These are phyloP conservation scores for Sebastes schlegelii DNA, from an alignment of 2,113 vertebrate species.

Conservation along the genomic window DNA sequence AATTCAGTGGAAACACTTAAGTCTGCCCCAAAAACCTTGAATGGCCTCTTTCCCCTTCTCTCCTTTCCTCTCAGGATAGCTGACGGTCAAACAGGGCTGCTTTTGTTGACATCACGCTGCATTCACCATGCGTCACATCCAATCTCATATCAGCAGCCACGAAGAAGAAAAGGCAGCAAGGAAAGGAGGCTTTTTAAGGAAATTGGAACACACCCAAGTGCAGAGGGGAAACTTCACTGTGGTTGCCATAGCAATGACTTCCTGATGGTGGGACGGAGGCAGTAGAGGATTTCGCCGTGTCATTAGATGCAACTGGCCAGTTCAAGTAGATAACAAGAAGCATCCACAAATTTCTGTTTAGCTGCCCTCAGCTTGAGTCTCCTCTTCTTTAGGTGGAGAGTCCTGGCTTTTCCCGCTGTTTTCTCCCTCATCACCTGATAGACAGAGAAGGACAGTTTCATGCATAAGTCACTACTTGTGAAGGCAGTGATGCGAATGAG, in stretches of 20 bases:
- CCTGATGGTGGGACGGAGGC: slow-evolving; percentile 10
- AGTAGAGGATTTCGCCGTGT: slow-evolving; percentile 21
- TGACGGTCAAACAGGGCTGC: background rate
- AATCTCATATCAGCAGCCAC: slow-evolving; percentile 9
- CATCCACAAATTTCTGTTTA: slow-evolving; percentile 36
- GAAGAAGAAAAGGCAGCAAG: slow-evolving; percentile 23
- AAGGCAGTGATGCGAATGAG: slow-evolving; percentile 21
- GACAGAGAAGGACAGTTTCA: slow-evolving; percentile 30
- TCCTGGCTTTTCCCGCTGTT: slow-evolving; percentile 51
- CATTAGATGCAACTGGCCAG: slow-evolving; percentile 22
- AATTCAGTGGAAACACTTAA: slow-evolving; percentile 9
- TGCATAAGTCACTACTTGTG: background rate
- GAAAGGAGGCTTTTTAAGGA: slow-evolving; percentile 36
- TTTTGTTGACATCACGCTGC: slow-evolving; percentile 5
- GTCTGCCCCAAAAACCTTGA: slow-evolving; percentile 3
- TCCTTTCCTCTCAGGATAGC: background rate
- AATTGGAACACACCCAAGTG: slow-evolving; percentile 16
- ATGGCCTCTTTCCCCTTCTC: background rate
- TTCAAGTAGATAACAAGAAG: background rate
- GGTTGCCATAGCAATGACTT: slow-evolving; percentile 37
- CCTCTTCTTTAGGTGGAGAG: slow-evolving; percentile 64
- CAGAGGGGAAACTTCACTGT: slow-evolving; percentile 9
- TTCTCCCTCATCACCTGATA: slow-evolving; percentile 62
- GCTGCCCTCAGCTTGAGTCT: slow-evolving; percentile 51
- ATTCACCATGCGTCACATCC: slow-evolving; percentile 13